Evolutionary conservation across 2,113 vertebrate genomes (phyloP).

Genomic region (Spilogale gracilis): DNA sequence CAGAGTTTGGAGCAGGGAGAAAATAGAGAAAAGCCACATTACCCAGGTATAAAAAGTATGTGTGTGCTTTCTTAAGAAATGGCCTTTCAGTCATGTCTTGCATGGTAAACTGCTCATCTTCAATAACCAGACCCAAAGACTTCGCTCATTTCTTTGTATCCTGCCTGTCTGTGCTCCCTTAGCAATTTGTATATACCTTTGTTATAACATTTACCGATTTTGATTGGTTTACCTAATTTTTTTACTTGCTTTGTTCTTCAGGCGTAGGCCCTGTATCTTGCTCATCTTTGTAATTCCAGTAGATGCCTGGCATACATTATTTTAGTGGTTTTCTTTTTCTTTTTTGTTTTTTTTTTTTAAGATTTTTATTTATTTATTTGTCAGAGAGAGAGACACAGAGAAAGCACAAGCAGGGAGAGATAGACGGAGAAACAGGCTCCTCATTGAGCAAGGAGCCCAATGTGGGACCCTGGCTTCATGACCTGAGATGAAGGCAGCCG

Average conservation of each 20-base stretch:
- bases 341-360: no score
- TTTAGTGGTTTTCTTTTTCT: neutral
- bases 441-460: no score
- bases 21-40: neutral
- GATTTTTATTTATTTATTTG: no score
- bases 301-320: neutral
- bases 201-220: neutral
- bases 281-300: neutral
- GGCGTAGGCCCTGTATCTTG: neutral
- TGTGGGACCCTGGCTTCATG: no score
- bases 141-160: neutral
- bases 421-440: no score
- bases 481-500: no score
- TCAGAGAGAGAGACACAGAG: no score
- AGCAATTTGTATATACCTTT: neutral
- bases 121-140: neutral
- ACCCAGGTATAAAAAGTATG: neutral
- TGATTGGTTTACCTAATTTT: neutral
- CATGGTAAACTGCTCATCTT: neutral
- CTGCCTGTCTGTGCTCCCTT: neutral
- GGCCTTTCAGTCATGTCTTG: neutral
- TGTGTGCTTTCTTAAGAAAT: neutral
- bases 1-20: neutral
- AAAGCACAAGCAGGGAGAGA: no score
- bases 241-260: slow-evolving; percentile 29